Base-by-base conservation (phyloP, 2,888 invertebrate species). In the Ophion slaviceki region DNA sequence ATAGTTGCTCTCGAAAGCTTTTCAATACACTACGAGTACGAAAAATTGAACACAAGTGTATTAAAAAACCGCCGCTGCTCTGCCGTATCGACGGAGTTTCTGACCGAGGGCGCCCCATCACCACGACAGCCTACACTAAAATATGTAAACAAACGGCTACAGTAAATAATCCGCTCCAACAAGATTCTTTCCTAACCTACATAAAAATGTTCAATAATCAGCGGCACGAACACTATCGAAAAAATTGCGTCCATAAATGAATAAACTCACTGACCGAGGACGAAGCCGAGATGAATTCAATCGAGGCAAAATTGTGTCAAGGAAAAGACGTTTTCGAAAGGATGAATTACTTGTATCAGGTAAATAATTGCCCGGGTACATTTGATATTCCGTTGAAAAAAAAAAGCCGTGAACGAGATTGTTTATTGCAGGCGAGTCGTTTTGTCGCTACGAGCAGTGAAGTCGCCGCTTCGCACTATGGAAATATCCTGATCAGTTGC, bases 321-420 rank as follows among this genome's bases (percentile, higher is more conserved):
- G 96, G 96, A 80, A 96, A 96, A 91, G 96, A 96, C 92, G 95
- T 95, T 36, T 96, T 96, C 90, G 96, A 96, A 90, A 94, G 96
- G 83, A 96, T 97, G 92, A 96, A 96, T 93, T 96, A 95, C 91
- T 94, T 97, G 36, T 96, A 96, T 92, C 96, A 96, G 94, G 96
- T 96, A 94, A 84, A 67, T 17, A 47, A 28, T 28, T 24, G 11
- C 5, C 24, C 17, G 6, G 40, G 36, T 7, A 40, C 11, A 40
- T n/a, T 6, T 68, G 20, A 2, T 20, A 45, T 68, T 17, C 32
- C 4, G 10, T 53, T 76, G n/a, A 14, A 32, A 76, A 64, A 64
- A 8, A n/a, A n/a, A 45, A 68, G 8, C 7, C 67, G 47, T 62
- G 24, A 66, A 53, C 4, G 10, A 64, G 10, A 53, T 28, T 32